These are phyloP conservation scores for Sminthurinus aureus DNA, from an alignment of 2,888 invertebrate genomes.

Conservation along the genomic window DNA sequence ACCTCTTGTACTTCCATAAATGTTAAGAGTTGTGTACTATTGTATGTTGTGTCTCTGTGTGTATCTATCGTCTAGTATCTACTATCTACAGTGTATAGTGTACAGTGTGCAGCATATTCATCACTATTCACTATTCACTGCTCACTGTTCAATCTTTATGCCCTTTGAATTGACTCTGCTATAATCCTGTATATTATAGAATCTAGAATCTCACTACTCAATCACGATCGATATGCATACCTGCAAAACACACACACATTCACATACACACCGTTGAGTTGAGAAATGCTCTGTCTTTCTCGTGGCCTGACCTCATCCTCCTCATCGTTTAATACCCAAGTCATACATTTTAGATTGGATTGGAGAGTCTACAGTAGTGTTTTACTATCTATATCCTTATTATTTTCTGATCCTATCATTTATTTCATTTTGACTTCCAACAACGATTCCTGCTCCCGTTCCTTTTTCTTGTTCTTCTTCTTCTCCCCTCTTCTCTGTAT, in stretches of 20 bases:
- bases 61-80: too few relatives aligned
- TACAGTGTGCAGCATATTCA: too few relatives aligned
- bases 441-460: conserved; percentile 7
- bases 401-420: conserved; percentile 23
- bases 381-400: conserved; percentile 2
- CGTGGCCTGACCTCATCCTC: conserved; percentile 40
- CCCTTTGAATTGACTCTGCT: conserved; percentile 39
- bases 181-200: conserved; percentile 13
- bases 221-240: conserved; percentile 35
- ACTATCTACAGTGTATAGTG: too few relatives aligned
- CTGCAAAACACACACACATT: not conserved
- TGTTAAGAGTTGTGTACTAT: not conserved
- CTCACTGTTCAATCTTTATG: conserved; percentile 5
- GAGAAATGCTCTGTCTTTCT: conserved; percentile 10
- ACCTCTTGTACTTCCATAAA: conserved; percentile 51
- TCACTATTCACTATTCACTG: not conserved
- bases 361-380: not conserved
- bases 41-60: not conserved
- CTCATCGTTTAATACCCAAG: not conserved
- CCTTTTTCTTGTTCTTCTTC: not conserved
- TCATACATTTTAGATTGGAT: not conserved
- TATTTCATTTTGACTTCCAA: conserved; percentile 2
- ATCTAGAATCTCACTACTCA: conserved; percentile 12
- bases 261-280: not conserved
- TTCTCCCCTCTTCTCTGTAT: not conserved